A percentile compares a stretch with the other conserved stretches of the same genome.
Evolutionary conservation across 2,888 invertebrate species (phyloP).

Genomic region (Nasonovia ribisnigri): DNA sequence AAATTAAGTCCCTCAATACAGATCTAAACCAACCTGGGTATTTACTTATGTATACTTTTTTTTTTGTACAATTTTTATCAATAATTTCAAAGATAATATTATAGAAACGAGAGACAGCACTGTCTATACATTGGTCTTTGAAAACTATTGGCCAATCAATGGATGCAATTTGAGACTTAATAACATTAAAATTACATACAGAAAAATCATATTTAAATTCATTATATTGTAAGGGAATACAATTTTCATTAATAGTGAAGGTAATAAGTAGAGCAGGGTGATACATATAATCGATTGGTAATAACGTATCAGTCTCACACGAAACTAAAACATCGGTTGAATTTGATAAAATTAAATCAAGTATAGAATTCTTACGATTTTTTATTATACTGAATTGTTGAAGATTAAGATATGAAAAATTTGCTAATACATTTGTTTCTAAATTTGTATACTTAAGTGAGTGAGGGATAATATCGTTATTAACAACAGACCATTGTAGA

Average conservation of each 20-base stretch:
- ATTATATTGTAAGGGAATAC: neutral
- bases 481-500: neutral
- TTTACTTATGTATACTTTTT: no score
- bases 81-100: no score
- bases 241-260: neutral
- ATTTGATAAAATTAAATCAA: conserved; percentile 25
- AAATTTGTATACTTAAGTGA: conserved; percentile 4
- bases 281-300: conserved; percentile 1
- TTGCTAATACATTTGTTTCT: neutral
- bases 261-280: neutral
- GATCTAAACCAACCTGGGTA: no score
- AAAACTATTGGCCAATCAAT: no score
- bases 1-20: no score
- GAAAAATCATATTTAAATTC: no score
- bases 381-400: neutral
- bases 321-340: neutral
- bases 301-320: neutral
- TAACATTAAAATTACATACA: no score
- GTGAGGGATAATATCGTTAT: neutral
- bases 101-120: no score
- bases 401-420: neutral
- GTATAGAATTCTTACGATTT: neutral
- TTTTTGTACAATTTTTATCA: no score
- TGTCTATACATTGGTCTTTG: no score
- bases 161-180: no score